Conservation (phyloP, 2,888 invertebrate species). For the Chrysomela aeneicollis region DNA sequence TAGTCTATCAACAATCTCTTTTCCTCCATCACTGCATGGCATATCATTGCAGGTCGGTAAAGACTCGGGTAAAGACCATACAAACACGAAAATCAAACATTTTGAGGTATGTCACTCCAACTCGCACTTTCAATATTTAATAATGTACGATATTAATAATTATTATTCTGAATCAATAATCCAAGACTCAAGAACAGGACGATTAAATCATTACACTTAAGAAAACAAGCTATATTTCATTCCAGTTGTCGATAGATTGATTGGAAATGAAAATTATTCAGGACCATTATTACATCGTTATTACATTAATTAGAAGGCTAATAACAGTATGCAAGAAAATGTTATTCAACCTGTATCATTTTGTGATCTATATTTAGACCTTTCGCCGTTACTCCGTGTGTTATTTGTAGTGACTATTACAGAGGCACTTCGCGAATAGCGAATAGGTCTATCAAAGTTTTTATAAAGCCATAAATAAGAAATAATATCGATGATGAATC, state of each 20-base stretch:
- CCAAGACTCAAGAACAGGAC: too few species aligned
- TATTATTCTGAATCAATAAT: too few species aligned
- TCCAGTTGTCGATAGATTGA: background rate
- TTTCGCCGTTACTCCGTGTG: constrained; percentile 1
- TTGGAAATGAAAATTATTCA: constrained; percentile 17
- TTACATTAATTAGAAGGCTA: constrained; percentile 19
- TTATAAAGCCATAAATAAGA: background rate
- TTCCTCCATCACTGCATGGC: too few species aligned
- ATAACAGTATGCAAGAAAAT: constrained; percentile 14
- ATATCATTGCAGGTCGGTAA: too few species aligned
- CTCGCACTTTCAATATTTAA: too few species aligned
- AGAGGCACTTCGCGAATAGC: background rate
- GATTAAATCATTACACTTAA: background rate
- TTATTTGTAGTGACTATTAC: background rate
- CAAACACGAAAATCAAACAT: too few species aligned
- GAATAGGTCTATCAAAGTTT: too few species aligned
- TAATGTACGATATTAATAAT: too few species aligned
- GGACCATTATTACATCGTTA: constrained; percentile 18
- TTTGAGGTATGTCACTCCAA: too few species aligned
- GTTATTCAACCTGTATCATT: constrained; percentile 18
- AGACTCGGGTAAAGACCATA: too few species aligned
- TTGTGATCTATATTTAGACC: constrained; percentile 18
- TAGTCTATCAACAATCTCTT: too few species aligned
- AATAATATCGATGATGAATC: background rate
- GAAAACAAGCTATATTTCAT: background rate